Evolutionary conservation across 2,113 vertebrate species (phyloP).

Genomic region (Petrocephalus microphthalmus): DNA sequence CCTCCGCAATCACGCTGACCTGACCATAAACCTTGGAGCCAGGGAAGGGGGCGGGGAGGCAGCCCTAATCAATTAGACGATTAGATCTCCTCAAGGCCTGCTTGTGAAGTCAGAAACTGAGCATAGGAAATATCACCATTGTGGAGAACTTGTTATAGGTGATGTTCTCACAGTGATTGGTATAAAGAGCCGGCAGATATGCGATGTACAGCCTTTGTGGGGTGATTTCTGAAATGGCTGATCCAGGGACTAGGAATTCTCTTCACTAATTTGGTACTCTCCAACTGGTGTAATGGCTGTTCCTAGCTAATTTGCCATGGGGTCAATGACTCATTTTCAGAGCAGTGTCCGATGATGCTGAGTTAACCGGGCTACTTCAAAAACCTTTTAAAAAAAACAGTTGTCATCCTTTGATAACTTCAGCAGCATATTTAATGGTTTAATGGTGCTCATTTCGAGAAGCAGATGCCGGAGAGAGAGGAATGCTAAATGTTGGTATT

Average conservation of each 20-base stretch:
- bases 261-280: background rate
- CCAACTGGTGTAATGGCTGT: slow-evolving; percentile 24
- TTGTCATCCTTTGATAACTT: background rate
- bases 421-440: background rate
- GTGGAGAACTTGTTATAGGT: background rate
- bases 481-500: background rate
- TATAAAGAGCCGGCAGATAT: background rate
- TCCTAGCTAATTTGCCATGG: slow-evolving; percentile 43
- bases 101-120: background rate
- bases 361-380: background rate
- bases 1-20: background rate
- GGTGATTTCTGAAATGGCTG: background rate
- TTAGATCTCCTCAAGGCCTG: background rate
- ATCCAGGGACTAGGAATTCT: background rate
- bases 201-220: background rate
- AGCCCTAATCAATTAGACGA: background rate
- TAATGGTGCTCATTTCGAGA: background rate
- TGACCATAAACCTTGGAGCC: background rate
- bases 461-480: background rate
- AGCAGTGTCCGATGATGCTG: background rate
- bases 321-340: background rate
- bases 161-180: background rate
- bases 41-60: background rate
- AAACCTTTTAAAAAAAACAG: background rate
- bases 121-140: background rate